phyloP scores from a whole-genome alignment of 2,888 invertebrate genomes.

The Patella depressa region DNA sequence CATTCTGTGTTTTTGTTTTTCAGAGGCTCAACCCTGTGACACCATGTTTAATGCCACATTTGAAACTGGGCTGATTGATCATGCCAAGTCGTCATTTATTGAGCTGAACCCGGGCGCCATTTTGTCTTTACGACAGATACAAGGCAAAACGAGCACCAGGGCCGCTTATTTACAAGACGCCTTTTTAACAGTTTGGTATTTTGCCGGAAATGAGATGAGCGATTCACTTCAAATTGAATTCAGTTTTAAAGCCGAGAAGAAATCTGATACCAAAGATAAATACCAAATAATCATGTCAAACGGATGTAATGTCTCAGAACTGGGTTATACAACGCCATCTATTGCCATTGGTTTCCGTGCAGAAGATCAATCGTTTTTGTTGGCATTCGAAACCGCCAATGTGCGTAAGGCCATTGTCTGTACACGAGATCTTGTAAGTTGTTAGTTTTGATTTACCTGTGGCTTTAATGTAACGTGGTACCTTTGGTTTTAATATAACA shows the following conservation, averaged over 20 bases:
- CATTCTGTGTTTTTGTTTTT: too few relatives aligned
- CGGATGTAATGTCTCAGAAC: conserved; percentile 43
- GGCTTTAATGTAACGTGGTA: too few relatives aligned
- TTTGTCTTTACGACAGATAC: conserved; percentile 23
- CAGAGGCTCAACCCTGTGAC: conserved; percentile 33
- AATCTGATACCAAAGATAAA: conserved; percentile 31
- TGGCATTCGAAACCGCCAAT: conserved; percentile 41
- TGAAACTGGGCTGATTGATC: conserved; percentile 39
- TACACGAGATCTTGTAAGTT: conserved; percentile 36
- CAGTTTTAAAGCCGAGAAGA: conserved; percentile 40
- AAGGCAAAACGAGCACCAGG: conserved; percentile 18
- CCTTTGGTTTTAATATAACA: too few relatives aligned
- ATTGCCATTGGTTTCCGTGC: conserved; percentile 44
- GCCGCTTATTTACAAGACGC: conserved; percentile 43
- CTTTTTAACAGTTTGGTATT: conserved; percentile 42
- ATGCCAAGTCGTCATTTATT: conserved; percentile 41
- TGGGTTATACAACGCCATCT: conserved; percentile 44
- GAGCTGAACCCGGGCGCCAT: conserved; percentile 35
- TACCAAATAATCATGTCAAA: conserved; percentile 48
- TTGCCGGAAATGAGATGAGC: conserved; percentile 42
- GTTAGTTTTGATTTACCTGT: background rate
- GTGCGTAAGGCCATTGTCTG: conserved; percentile 43
- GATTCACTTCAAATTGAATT: conserved; percentile 41
- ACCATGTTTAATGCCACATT: conserved; percentile 48
- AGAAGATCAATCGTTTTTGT: conserved; percentile 38